phyloP scores from a whole-genome alignment of 2,888 invertebrate genomes.

The Rosalia funebris region DNA sequence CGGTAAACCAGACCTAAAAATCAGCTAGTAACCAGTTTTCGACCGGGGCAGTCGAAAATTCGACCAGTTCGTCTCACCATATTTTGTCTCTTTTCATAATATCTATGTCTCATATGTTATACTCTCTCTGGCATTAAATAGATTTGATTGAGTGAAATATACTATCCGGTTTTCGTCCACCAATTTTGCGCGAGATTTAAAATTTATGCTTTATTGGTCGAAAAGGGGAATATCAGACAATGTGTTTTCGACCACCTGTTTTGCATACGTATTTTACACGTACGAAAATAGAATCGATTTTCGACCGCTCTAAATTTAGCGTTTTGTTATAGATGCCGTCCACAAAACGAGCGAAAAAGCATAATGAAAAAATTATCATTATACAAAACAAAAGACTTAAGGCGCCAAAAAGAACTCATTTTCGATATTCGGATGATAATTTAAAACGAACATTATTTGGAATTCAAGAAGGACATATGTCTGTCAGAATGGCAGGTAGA shows the following conservation, averaged over 20 bases:
- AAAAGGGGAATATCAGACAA: constrained; percentile 9
- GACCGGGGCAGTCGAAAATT: background rate
- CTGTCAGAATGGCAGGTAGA: constrained; percentile 5
- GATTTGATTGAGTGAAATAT: background rate
- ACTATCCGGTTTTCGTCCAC: constrained; percentile 15
- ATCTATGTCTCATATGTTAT: background rate
- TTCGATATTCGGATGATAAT: too few relatives aligned
- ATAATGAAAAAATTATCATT: too few relatives aligned
- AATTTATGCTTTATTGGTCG: constrained; percentile 5
- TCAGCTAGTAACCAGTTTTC: background rate
- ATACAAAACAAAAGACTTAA: too few relatives aligned
- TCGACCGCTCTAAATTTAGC: constrained; percentile 7
- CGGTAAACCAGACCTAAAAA: background rate
- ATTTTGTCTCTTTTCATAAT: constrained; percentile 7
- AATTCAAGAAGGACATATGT: too few relatives aligned
- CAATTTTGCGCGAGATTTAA: constrained; percentile 1
- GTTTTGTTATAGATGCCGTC: constrained; percentile 10
- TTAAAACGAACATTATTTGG: too few relatives aligned
- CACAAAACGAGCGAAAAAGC: constrained; percentile 1
- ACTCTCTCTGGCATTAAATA: background rate
- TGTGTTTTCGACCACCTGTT: constrained; percentile 13
- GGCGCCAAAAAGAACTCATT: too few relatives aligned
- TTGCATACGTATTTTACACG: background rate
- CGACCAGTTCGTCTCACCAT: background rate
- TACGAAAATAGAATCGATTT: constrained; percentile 2